Evolutionary conservation across 2,797 vertebrate species (phyloP).

Genomic region (Enoplosus armatus): DNA sequence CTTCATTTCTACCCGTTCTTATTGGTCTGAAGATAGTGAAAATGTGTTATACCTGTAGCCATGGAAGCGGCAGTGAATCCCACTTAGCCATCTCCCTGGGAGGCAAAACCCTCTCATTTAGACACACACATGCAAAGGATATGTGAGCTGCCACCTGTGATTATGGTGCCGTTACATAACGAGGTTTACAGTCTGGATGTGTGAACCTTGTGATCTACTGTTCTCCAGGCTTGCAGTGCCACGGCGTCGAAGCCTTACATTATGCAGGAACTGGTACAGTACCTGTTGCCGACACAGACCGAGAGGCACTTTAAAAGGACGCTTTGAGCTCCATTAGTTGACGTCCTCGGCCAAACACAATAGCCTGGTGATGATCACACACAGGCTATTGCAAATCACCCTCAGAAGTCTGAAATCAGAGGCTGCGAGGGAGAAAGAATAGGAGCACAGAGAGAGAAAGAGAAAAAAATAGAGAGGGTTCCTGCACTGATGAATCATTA

Average conservation of each 20-base stretch:
- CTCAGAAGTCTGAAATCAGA: constrained; percentile 79
- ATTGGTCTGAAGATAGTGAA: constrained; percentile 63
- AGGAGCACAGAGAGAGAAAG: constrained; percentile 49
- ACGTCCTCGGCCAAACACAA: constrained; percentile 71
- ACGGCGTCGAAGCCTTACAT: constrained; percentile 47
- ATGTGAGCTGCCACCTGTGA: constrained; percentile 81
- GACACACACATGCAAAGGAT: constrained; percentile 72
- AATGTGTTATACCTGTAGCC: constrained; percentile 76
- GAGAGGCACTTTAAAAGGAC: constrained; percentile 65
- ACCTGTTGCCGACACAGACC: constrained; percentile 75
- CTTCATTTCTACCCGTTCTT: constrained; percentile 34
- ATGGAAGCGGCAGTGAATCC: constrained; percentile 75
- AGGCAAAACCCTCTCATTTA: constrained; percentile 76
- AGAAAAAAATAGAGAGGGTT: constrained; percentile 62
- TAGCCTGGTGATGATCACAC: constrained; percentile 79
- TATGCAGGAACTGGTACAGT: constrained; percentile 51
- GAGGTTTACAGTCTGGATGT: constrained; percentile 67
- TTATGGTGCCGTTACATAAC: constrained; percentile 78
- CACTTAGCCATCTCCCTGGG: constrained; percentile 72
- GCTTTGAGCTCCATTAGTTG: constrained; percentile 75
- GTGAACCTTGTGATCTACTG: constrained; percentile 78
- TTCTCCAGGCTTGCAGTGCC: constrained; percentile 59
- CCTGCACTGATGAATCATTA: constrained; percentile 82
- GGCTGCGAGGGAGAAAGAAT: constrained; percentile 56
- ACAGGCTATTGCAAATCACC: constrained; percentile 74